Percentiles rank a stretch among this genome's conserved stretches.
phyloP scores from a whole-genome alignment of 2,888 invertebrate species.

The Phortica magna region DNA sequence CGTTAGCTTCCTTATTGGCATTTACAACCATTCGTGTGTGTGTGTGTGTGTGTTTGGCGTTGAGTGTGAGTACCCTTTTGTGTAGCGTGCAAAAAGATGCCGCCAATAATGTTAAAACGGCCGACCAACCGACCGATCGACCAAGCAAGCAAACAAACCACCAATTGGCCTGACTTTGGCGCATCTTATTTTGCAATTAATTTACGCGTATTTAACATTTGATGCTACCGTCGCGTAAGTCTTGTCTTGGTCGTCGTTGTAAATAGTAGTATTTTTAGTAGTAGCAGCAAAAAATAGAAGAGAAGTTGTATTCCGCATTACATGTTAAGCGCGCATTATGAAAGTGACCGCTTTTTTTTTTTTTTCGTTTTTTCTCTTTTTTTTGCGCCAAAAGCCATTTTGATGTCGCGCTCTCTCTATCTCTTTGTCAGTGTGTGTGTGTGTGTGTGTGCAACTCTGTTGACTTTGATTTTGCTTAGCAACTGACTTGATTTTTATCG shows the following conservation, averaged over 20 bases:
- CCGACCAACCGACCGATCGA: background rate
- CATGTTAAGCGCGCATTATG: background rate
- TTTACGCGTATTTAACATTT: constrained; percentile 63
- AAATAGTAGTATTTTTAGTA: too few relatives aligned
- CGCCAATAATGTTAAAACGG: background rate
- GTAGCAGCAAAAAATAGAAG: too few relatives aligned
- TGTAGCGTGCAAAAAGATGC: constrained; percentile 4
- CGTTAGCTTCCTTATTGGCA: constrained; percentile 23
- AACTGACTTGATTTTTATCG: background rate
- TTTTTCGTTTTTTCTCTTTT: background rate
- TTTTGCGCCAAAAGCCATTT: too few relatives aligned
- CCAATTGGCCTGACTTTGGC: background rate
- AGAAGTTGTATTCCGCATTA: background rate
- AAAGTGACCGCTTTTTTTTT: background rate
- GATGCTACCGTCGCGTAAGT: constrained; percentile 16
- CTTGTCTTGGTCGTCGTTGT: too few relatives aligned
- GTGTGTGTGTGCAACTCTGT: background rate
- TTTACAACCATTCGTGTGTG: background rate
- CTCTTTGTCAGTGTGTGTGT: too few relatives aligned
- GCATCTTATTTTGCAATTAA: constrained; percentile 54
- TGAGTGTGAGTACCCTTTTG: background rate
- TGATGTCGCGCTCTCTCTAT: too few relatives aligned
- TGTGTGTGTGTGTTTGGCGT: background rate
- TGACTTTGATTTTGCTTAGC: background rate
- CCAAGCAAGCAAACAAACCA: background rate